These are phyloP conservation scores for Papilio aristodemus DNA, from an alignment of 1,140 invertebrate genomes.

Conservation along the genomic window DNA sequence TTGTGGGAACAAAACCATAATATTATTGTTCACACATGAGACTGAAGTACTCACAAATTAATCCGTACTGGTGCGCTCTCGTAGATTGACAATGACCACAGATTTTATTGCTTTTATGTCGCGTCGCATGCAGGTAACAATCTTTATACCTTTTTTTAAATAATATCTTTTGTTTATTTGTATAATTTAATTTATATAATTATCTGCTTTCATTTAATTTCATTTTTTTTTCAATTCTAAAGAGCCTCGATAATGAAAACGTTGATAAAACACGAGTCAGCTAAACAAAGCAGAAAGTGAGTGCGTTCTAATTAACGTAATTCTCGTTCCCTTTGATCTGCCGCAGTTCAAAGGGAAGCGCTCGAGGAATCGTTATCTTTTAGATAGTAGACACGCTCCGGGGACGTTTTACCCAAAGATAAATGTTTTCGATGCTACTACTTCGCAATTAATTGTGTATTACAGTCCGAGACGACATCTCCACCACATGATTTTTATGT, in stretches of 20 bases:
- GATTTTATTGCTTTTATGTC: background rate
- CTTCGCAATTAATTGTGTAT: background rate
- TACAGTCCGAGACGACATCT: background rate
- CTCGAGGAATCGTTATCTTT: conserved; percentile 2
- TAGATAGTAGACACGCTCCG: background rate
- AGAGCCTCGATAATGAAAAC: background rate
- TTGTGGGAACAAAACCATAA: too few species aligned
- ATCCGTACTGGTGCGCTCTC: background rate
- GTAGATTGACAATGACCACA: conserved; percentile 5
- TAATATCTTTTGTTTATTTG: too few species aligned
- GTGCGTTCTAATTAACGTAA: conserved; percentile 8
- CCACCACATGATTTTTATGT: background rate
- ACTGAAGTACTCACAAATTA: background rate
- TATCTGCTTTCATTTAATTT: too few species aligned
- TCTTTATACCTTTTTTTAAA: too few species aligned
- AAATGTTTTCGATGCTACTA: background rate
- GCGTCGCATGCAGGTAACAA: too few species aligned
- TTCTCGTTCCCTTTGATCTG: conserved; percentile 7
- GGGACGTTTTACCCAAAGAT: background rate
- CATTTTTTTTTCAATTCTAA: background rate
- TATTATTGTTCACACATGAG: too few species aligned
- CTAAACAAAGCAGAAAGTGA: conserved; percentile 8
- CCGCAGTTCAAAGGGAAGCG: background rate
- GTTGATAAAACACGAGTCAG: background rate
- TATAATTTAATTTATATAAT: too few species aligned